Evolutionary conservation across 2,113 vertebrate genomes (phyloP).

Genomic region (Chelonoidis abingdonii): DNA sequence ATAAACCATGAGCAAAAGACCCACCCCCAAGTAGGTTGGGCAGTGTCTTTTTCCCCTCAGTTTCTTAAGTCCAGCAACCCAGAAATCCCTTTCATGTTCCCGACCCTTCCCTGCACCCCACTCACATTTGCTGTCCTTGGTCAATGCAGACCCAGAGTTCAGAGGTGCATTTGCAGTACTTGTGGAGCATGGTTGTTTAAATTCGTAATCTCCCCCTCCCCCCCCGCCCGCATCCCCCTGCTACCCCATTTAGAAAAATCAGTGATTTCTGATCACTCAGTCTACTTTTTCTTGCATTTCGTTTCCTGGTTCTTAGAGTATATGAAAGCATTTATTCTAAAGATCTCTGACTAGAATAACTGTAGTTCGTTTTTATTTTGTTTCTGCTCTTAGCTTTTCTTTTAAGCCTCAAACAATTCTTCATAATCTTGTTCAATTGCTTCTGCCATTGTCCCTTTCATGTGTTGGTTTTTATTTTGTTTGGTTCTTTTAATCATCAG

Average conservation of each 20-base stretch:
- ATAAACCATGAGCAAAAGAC: too few species aligned
- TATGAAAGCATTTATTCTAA: background rate
- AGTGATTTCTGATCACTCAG: background rate
- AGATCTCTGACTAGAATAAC: background rate
- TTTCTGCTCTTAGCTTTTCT: background rate
- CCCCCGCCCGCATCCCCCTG: too few species aligned
- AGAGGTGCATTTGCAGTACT: too few species aligned
- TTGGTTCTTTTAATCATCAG: background rate
- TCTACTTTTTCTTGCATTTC: background rate
- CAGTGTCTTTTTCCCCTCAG: too few species aligned
- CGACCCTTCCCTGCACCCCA: too few species aligned
- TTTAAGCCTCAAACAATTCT: background rate
- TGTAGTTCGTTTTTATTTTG: background rate
- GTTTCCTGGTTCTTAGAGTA: background rate
- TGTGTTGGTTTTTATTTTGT: background rate
- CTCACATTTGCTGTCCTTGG: too few species aligned
- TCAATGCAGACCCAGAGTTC: too few species aligned
- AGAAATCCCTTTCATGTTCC: too few species aligned
- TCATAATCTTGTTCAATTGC: background rate
- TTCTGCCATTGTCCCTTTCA: background rate
- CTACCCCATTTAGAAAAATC: background rate
- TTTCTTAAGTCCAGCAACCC: too few species aligned
- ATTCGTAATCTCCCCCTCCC: background rate
- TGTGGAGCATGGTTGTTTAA: background rate
- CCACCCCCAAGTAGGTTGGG: too few species aligned